These are phyloP conservation scores for Mycalesis mineus DNA, from an alignment of 2,888 invertebrate genomes.

Conservation along the genomic window DNA sequence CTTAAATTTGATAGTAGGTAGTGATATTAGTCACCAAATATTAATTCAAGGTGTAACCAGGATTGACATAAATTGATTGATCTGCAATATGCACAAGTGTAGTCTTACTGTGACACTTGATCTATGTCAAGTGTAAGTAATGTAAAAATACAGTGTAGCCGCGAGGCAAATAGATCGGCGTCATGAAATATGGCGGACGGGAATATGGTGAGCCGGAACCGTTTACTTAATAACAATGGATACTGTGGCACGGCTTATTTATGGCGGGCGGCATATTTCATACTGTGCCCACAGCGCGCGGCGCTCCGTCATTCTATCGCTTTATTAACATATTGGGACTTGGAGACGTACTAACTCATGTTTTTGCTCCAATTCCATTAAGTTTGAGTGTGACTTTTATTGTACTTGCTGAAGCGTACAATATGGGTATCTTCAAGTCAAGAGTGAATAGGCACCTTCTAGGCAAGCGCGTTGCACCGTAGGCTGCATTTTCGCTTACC, in stretches of 20 bases:
- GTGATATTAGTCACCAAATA: too few relatives aligned
- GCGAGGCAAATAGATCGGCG: constrained; percentile 39
- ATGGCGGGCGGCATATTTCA: constrained; percentile 22
- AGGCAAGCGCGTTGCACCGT: too few relatives aligned
- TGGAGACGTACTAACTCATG: background rate
- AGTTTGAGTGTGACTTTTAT: background rate
- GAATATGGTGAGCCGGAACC: constrained; percentile 33
- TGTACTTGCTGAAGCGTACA: too few relatives aligned
- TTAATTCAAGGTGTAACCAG: too few relatives aligned
- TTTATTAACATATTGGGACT: constrained; percentile 11
- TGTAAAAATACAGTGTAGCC: constrained; percentile 39
- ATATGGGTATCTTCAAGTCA: too few relatives aligned
- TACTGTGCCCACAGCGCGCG: background rate
- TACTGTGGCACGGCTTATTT: constrained; percentile 19
- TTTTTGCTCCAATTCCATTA: background rate
- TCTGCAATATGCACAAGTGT: too few relatives aligned
- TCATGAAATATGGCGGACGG: constrained; percentile 39
- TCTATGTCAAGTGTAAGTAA: constrained; percentile 29
- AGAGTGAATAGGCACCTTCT: too few relatives aligned
- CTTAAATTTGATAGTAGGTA: too few relatives aligned
- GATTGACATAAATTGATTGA: too few relatives aligned
- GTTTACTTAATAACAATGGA: constrained; percentile 34
- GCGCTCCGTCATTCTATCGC: constrained; percentile 10
- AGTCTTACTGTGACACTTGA: background rate
- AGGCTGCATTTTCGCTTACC: too few relatives aligned